Evolutionary conservation across 2,113 vertebrate genomes (phyloP).

Genomic region (Empidonax alnorum): DNA sequence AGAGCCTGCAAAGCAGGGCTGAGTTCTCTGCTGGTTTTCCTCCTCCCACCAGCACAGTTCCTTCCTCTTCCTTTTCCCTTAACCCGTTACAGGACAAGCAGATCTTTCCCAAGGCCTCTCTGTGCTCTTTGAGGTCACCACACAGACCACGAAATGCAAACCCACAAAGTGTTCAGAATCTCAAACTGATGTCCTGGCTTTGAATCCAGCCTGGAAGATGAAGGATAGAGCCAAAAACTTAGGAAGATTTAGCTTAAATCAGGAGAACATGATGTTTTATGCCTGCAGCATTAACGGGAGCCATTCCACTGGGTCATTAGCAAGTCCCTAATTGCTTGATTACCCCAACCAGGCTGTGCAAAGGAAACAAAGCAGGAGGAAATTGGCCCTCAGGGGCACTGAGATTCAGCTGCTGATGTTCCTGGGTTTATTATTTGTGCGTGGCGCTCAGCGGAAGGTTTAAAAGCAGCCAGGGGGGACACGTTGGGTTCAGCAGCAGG

Average conservation of each 20-base stretch:
- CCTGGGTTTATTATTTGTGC: background rate
- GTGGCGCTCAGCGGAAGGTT: background rate
- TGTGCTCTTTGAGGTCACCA: background rate
- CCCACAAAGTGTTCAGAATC: background rate
- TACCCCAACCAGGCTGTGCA: background rate
- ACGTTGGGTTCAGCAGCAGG: background rate
- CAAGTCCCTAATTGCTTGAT: background rate
- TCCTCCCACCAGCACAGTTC: background rate
- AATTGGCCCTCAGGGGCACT: background rate
- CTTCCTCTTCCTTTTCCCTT: background rate
- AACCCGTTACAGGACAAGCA: accelerated
- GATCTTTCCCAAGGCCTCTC: background rate
- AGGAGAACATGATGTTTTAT: background rate
- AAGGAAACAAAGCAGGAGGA: background rate
- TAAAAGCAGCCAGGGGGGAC: background rate
- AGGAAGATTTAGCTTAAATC: background rate
- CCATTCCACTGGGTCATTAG: background rate
- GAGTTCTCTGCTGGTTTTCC: background rate
- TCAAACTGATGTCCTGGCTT: background rate
- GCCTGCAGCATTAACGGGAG: background rate
- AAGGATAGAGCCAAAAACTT: background rate
- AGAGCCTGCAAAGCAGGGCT: background rate
- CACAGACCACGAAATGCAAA: background rate
- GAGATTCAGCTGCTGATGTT: background rate
- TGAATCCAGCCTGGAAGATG: background rate